Evolutionary conservation across 2,113 vertebrate genomes (phyloP).

Genomic region (Mixornis gularis): DNA sequence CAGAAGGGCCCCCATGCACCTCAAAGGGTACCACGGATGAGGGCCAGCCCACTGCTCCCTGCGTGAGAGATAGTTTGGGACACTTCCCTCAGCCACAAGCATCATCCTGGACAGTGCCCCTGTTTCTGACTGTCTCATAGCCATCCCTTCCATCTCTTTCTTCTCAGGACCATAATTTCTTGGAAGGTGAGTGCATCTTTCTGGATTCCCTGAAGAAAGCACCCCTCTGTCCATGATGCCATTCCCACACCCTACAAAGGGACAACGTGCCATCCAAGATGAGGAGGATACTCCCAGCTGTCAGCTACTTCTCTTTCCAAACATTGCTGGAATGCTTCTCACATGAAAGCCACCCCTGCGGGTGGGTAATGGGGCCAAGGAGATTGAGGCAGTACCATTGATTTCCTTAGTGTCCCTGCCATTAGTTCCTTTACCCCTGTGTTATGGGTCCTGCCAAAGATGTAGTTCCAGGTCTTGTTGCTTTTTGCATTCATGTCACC

Average conservation of each 20-base stretch:
- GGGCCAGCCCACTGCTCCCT: not conserved
- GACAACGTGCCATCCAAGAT: too few relatives aligned
- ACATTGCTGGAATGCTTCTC: not conserved
- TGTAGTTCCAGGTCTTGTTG: not conserved
- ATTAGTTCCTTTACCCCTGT: not conserved
- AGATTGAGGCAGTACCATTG: fast-evolving
- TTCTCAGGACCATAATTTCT: not conserved
- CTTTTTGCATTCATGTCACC: not conserved
- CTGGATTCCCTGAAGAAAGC: not conserved
- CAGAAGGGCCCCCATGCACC: not conserved
- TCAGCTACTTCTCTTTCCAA: not conserved
- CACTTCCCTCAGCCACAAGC: not conserved
- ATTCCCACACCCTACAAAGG: too few relatives aligned
- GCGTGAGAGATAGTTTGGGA: not conserved
- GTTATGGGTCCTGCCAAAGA: not conserved
- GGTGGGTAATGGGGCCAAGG: not conserved
- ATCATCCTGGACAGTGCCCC: not conserved
- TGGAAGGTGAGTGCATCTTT: not conserved
- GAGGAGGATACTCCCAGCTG: not conserved
- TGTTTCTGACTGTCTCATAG: not conserved
- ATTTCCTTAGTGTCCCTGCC: not conserved
- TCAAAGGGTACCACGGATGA: fast-evolving
- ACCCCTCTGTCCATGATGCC: not conserved
- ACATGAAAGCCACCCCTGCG: not conserved
- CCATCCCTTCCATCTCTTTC: not conserved